phyloP scores from a whole-genome alignment of 1,140 invertebrate genomes.

The Leguminivora glycinivorella region DNA sequence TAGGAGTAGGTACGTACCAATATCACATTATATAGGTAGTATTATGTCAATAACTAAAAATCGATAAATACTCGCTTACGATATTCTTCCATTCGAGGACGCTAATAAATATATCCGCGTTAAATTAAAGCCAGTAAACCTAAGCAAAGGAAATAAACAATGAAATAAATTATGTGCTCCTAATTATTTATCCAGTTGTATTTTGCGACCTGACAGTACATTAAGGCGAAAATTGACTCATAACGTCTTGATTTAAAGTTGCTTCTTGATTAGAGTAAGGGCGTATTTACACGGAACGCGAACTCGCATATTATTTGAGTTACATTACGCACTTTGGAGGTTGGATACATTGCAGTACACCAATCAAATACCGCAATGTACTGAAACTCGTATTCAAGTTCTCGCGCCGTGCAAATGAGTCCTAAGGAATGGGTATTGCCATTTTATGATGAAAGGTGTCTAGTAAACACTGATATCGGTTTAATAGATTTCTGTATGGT shows the following conservation, averaged over 20 bases:
- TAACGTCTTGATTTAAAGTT: conserved; percentile 3
- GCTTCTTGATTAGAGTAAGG: conserved; percentile 12
- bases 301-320: no score
- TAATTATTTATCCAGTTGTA: conserved; percentile 33
- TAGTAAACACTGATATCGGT: not conserved
- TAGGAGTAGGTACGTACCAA: not conserved
- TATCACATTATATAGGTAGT: not conserved
- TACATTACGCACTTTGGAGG: no score
- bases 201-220: conserved; percentile 15
- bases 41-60: not conserved
- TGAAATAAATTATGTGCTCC: conserved; percentile 29
- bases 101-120: conserved; percentile 34
- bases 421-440: not conserved
- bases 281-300: no score
- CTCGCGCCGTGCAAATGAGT: no score
- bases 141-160: conserved; percentile 34
- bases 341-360: no score
- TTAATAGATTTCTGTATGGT: conserved; percentile 8
- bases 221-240: conserved; percentile 1
- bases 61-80: conserved; percentile 25
- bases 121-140: conserved; percentile 30
- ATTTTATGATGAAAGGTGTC: conserved; percentile 6
- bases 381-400: no score
- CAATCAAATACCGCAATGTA: no score
- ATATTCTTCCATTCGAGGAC: not conserved